Percentiles rank a stretch among this genome's conserved stretches.
These are phyloP conservation scores for Drosophila greeni DNA, from an alignment of 2,888 invertebrate species.

Conservation along the genomic window DNA sequence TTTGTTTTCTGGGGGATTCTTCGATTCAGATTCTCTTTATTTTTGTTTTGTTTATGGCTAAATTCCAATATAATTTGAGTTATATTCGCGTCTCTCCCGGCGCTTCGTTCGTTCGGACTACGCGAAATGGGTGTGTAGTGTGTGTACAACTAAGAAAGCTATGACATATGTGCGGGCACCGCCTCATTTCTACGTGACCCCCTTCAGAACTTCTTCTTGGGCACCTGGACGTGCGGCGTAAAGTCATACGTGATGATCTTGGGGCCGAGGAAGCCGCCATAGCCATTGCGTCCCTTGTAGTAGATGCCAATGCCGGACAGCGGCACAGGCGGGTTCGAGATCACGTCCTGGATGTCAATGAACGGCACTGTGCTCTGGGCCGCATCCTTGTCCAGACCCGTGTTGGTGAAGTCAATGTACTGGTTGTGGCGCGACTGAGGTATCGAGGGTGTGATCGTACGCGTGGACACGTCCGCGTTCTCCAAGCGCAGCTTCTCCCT, in stretches of 20 bases:
- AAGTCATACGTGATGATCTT: constrained; percentile 88
- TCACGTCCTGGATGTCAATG: constrained; percentile 87
- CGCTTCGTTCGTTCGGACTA: constrained; percentile 1
- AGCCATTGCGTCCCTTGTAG: constrained; percentile 85
- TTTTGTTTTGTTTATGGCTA: constrained; percentile 21
- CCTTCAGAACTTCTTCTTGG: constrained; percentile 50
- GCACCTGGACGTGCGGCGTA: constrained; percentile 82
- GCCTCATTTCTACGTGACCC: not conserved
- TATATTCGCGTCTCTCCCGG: constrained; percentile 18
- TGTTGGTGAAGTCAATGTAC: constrained; percentile 85
- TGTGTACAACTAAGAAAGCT: constrained; percentile 48
- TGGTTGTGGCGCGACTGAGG: constrained; percentile 84
- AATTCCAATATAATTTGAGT: constrained; percentile 33
- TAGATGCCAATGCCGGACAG: constrained; percentile 87
- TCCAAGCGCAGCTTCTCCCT: constrained; percentile 81
- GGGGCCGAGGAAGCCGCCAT: constrained; percentile 87
- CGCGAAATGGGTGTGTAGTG: constrained; percentile 16
- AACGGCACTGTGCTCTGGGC: constrained; percentile 91
- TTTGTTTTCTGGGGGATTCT: constrained; percentile 1
- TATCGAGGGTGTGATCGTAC: constrained; percentile 79
- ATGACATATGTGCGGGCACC: constrained; percentile 32
- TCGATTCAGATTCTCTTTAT: constrained; percentile 26
- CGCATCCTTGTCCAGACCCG: constrained; percentile 86
- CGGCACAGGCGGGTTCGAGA: constrained; percentile 84
- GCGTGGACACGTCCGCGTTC: constrained; percentile 85